Evolutionary conservation across 2,888 invertebrate genomes (phyloP), one percentile per base, ranked within the genome.

Genomic region (Sinotaia quadrata): DNA sequence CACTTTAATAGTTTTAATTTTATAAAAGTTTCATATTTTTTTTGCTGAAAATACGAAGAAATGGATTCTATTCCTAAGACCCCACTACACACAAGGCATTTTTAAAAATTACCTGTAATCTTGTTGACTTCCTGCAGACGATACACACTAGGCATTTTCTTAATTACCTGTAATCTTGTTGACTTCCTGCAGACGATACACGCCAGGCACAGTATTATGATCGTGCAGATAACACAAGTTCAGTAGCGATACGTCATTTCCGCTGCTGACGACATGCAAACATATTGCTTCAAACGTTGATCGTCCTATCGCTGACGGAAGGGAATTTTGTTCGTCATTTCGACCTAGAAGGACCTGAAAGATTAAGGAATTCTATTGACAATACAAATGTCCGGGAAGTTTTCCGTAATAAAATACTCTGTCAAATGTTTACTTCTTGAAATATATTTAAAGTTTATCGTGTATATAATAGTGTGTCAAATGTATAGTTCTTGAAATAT

Each of bases 341-440:
- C 87, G 83, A 18, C 87, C 87, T 31, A 87, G 60, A 31, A 87
- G 76, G 2, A 78, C 77, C 87, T 87, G 69, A 21, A 58, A 72
- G 8, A 24, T n/a, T 8, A 4, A 54, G 54, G 29, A 41, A 18
- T 12, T 12, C 12, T 41, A 41, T 15, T 41, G 15, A 41, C 44
- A 41, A 41, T 41, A 12, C 12, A 41, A 41, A n/a, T 12, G 12
- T 15, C 44, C 44, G 12, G 12, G 15, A 41, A 41, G 44, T n/a
- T n/a, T 41, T 12, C 44, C 15, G 15, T n/a, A n/a, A n/a, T n/a
- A n/a, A n/a, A n/a, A n/a, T n/a, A n/a, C n/a, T n/a, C n/a, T n/a
- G n/a, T n/a, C n/a, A n/a, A n/a, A n/a, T n/a, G n/a, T n/a, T n/a
- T n/a, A n/a, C n/a, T n/a, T n/a, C n/a, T n/a, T n/a, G n/a, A n/a